Evolutionary conservation across 2,888 invertebrate genomes (phyloP), one percentile per base, ranked within the genome.

Genomic region (Copidosoma aretas): DNA sequence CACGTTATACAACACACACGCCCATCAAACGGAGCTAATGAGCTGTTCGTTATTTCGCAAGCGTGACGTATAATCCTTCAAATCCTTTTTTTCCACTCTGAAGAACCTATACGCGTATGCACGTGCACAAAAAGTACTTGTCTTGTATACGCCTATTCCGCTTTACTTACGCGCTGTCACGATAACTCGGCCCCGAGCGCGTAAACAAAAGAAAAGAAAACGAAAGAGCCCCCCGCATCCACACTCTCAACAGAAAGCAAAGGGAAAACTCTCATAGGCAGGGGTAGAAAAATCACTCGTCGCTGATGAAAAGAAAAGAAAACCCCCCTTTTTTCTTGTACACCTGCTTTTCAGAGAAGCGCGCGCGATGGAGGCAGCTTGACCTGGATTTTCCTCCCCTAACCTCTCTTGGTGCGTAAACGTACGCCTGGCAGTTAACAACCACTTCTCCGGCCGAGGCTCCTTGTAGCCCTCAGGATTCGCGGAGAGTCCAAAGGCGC

Each of bases 21-120:
- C 25, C 46, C 32, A 51, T 56, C 61, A 61, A 67, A 67, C 61
- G 57, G 51, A 54, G 51, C 57, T 61, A 67, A 67, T 52, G 66
- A 67, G 15, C 39, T 51, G 17, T 57, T 61, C 19, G 15, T 2
- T 46, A 46, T 14, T 12, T 46, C 43, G 59, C 24, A 19, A 64
- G 58, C 1, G 19, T 21, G 49, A 52, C 12, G 12, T 46, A 46
- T 14, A 39, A 53, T 15, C 21, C 24, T 5, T 4, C 17, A 46
- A 17, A 43, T 46, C 17, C 62, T 24, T 32, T 54, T 43, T 41
- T 54, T 24, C 62, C 41, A n/a, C 22, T 1, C 14, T 5, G 52
- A 1, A 10, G 15, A 17, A 21, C n/a, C 15, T 32, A 17, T 17
- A 17, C 43, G 12, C 12, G 43, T 15, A 46, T 8, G 43, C 14